Conservation (phyloP, 1,140 invertebrate genomes). For the Apis laboriosa region DNA sequence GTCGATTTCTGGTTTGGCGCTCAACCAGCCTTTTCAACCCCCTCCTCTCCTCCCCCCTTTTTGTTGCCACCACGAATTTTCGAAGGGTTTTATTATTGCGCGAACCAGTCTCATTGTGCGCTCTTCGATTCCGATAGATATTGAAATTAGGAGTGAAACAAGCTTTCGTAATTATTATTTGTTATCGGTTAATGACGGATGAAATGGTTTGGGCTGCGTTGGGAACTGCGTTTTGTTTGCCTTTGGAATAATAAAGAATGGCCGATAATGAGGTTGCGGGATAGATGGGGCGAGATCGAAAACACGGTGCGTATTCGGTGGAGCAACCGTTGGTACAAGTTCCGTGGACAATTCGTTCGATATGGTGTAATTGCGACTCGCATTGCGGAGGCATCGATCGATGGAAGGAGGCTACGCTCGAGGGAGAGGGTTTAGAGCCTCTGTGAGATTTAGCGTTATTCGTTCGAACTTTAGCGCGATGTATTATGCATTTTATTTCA, state of each 20-base stretch:
- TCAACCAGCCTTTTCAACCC: background rate
- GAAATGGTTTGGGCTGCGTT: background rate
- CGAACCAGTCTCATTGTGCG: background rate
- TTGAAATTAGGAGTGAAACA: background rate
- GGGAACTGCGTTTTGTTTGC: background rate
- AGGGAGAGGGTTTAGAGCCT: slow-evolving; percentile 31
- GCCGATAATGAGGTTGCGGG: too few species aligned
- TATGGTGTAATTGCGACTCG: slow-evolving; percentile 27
- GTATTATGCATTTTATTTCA: too few species aligned
- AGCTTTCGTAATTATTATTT: background rate
- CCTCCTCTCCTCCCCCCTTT: too few species aligned
- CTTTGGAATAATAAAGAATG: background rate
- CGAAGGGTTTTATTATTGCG: background rate
- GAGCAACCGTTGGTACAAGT: background rate
- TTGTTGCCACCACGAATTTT: background rate
- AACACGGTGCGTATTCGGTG: too few species aligned
- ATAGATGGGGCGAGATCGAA: too few species aligned
- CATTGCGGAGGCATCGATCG: background rate
- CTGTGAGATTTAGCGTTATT: slow-evolving; percentile 37
- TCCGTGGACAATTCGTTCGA: background rate
- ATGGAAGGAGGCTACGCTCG: slow-evolving; percentile 21
- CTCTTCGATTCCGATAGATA: background rate
- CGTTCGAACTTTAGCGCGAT: background rate
- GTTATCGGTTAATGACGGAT: background rate
- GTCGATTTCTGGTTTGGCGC: background rate